Evolutionary conservation across 2,113 vertebrate genomes (phyloP).

Genomic region (Ageneiosus marmoratus): DNA sequence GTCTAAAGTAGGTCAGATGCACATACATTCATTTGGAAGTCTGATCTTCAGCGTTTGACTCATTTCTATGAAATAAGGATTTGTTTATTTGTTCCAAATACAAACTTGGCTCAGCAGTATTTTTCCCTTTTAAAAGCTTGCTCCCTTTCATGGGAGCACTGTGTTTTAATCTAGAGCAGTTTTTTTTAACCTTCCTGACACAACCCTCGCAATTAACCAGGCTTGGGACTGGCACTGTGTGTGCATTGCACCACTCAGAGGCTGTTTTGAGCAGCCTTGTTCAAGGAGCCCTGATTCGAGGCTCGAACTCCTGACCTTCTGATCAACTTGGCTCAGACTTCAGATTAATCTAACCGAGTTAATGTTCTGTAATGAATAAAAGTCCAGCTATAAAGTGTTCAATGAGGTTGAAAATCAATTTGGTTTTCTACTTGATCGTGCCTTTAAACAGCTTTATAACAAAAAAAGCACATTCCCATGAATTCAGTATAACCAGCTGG

Average conservation of each 20-base stretch:
- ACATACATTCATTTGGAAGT: neutral
- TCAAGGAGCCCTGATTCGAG: too few species aligned
- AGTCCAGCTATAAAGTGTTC: neutral
- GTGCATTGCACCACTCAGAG: too few species aligned
- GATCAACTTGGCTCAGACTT: neutral
- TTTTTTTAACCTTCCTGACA: too few species aligned
- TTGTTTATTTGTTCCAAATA: neutral
- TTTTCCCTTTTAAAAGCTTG: too few species aligned
- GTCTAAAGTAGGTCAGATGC: neutral
- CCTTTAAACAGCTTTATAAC: neutral
- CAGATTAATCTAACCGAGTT: neutral
- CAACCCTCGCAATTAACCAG: too few species aligned
- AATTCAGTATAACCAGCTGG: neutral
- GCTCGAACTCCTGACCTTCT: too few species aligned
- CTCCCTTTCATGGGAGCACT: too few species aligned
- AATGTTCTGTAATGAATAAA: neutral
- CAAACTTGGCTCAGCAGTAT: too few species aligned
- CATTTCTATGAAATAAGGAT: neutral
- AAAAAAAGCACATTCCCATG: neutral
- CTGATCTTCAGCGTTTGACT: neutral
- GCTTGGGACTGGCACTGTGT: too few species aligned
- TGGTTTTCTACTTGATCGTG: neutral
- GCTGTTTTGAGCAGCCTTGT: too few species aligned
- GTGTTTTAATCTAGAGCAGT: too few species aligned
- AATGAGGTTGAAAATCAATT: neutral